A percentile compares a stretch with the other conserved stretches of the same genome.
Conservation (phyloP, 1,140 invertebrate species). For the Musca vetustissima region DNA sequence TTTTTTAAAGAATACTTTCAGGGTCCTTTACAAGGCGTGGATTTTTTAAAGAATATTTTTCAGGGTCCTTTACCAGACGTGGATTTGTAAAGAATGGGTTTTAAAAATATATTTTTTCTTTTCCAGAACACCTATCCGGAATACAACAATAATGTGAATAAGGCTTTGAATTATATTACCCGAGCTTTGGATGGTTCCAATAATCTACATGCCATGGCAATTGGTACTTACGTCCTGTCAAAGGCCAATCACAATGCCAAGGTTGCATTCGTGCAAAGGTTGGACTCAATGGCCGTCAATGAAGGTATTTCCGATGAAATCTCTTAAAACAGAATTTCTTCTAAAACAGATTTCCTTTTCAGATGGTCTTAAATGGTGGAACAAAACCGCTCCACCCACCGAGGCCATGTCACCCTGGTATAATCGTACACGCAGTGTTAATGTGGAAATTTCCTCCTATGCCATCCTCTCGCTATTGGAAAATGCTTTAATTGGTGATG, state of each 20-base stretch:
- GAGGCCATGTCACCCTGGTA: conserved; percentile 76
- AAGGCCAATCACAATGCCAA: conserved; percentile 67
- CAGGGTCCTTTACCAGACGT: no score
- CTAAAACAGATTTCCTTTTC: conserved; percentile 1
- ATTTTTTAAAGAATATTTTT: no score
- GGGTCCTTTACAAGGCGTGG: no score
- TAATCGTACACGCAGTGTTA: conserved; percentile 68
- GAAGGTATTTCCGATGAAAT: conserved; percentile 37
- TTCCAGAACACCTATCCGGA: conserved; percentile 53
- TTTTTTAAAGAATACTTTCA: no score
- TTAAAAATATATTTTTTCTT: conserved; percentile 4
- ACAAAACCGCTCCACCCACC: conserved; percentile 58
- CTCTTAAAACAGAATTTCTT: neutral
- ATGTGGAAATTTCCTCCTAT: conserved; percentile 89
- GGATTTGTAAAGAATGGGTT: neutral
- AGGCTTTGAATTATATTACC: conserved; percentile 81
- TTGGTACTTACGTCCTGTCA: conserved; percentile 77
- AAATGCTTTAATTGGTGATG: conserved; percentile 67
- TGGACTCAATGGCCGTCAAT: conserved; percentile 46
- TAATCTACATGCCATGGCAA: conserved; percentile 76
- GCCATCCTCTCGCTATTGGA: conserved; percentile 70
- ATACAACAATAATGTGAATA: conserved; percentile 70
- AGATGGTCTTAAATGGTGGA: conserved; percentile 75
- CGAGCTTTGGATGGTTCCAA: conserved; percentile 67
- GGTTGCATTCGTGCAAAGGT: conserved; percentile 47